phyloP scores from a whole-genome alignment of 2,113 vertebrate species.

The Platysteira castanea region DNA sequence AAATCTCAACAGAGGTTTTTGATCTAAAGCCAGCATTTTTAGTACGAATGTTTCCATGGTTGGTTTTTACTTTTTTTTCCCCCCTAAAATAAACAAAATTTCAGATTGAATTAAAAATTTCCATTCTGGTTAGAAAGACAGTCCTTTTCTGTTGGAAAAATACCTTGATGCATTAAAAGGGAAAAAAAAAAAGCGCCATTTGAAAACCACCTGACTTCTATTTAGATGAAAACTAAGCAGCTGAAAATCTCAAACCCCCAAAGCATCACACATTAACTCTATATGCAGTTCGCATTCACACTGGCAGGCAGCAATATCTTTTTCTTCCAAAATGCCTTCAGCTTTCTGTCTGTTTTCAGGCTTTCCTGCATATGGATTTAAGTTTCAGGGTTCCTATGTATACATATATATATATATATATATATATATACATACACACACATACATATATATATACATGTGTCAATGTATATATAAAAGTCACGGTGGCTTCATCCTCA shows the following conservation, averaged over 20 bases:
- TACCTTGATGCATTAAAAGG: neutral
- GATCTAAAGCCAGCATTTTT: conserved; percentile 9
- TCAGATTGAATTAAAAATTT: conserved; percentile 42
- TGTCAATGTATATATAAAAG: conserved; percentile 12
- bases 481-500: neutral
- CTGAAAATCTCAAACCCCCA: conserved; percentile 4
- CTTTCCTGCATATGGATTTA: neutral
- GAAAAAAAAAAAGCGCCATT: neutral
- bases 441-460: neutral
- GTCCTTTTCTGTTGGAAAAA: conserved; percentile 20
- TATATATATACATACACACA: neutral
- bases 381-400: conserved; percentile 4
- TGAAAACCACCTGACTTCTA: conserved; percentile 34
- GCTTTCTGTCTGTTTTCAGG: neutral
- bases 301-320: neutral
- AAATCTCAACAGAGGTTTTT: neutral
- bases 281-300: neutral
- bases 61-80: neutral
- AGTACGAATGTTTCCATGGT: neutral
- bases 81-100: conserved; percentile 19
- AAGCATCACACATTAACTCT: neutral
- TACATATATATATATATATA: neutral
- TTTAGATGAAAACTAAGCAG: conserved; percentile 18
- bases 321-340: conserved; percentile 27
- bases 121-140: conserved; percentile 5